Base-by-base conservation (phyloP, 2,113 vertebrate genomes). In the Odontophorus gujanensis region DNA sequence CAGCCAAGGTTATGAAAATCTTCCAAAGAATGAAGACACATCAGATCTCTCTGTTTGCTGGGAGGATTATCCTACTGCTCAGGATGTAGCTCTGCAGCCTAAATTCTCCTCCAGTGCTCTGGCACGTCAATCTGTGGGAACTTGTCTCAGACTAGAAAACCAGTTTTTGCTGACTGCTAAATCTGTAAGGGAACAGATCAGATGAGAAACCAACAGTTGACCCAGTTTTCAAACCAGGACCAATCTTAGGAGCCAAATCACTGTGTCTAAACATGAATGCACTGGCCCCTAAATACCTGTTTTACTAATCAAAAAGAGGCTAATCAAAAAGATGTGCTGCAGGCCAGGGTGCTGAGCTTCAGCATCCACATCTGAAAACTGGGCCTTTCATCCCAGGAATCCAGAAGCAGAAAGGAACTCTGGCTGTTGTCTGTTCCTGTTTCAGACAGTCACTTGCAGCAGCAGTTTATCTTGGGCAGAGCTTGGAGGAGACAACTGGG, bases 131-230 rank as follows among this genome's bases (percentile, higher is more conserved):
- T 67, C 32, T 59, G 32, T 55, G 61, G 86, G 25, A 87, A 62
- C 19, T 28, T 59, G 16, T 67, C 32, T 86, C 1, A 2, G 55
- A 62, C 67, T 66, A 85, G n/a, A 58, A 77, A 81, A 92, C 45
- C 22, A 68, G 36, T 42, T 92, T 89, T 81, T 72, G 62, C 66
- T 78, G 83, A 75, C 65, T 75, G 66, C 11, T 48, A 61, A 36
- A 14, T 22, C 16, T 66, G 50, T 66, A 50, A 95, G 50, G 58
- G 87, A 55, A 50, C 32, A 87, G n/a, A 80, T 77, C 34, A 53
- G 80, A 92, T 30, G n/a, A 92, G 83, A 96, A 94, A 92, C 58
- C 30, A 81, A 57, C 84, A 86, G 89, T 92, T 95, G 94, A 93
- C 96, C 89, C 77, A 86, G 51, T 91, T 95, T 93, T 93, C 47